Conservation (phyloP, 2,113 vertebrate species). For the Sitta europaea region DNA sequence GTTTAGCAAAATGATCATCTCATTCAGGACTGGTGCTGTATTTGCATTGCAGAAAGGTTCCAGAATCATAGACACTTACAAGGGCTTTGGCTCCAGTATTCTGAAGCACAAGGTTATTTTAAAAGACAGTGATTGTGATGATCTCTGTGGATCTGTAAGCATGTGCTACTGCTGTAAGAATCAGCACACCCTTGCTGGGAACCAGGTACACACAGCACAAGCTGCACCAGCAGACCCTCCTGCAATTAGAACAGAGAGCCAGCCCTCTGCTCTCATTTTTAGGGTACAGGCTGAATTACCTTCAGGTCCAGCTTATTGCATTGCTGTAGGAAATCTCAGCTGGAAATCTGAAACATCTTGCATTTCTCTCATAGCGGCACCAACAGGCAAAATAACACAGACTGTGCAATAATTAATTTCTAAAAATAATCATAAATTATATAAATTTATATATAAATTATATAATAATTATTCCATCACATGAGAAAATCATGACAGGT, state of each 20-base stretch:
- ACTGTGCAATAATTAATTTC: background rate
- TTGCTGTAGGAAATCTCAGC: background rate
- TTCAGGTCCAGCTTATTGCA: background rate
- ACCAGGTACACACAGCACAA: background rate
- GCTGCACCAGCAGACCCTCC: background rate
- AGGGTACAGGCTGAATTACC: background rate
- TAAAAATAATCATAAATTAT: background rate
- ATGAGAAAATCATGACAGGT: background rate
- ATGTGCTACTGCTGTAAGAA: background rate
- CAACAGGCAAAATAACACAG: background rate
- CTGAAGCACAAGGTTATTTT: background rate
- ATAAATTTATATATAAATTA: too few species aligned
- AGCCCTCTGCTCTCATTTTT: background rate
- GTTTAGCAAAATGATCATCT: background rate
- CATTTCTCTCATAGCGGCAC: background rate
- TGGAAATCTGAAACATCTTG: background rate
- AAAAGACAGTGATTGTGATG: background rate
- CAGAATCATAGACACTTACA: background rate
- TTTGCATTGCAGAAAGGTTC: background rate
- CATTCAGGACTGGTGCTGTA: background rate
- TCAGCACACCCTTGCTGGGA: background rate
- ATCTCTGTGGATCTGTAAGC: background rate
- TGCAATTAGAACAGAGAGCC: rapidly evolving
- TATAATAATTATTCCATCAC: background rate
- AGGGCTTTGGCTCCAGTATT: background rate